A percentile compares a stretch with the other conserved stretches of the same genome.
phyloP scores from a whole-genome alignment of 2,797 vertebrate genomes.

The Fistularia tabacaria region DNA sequence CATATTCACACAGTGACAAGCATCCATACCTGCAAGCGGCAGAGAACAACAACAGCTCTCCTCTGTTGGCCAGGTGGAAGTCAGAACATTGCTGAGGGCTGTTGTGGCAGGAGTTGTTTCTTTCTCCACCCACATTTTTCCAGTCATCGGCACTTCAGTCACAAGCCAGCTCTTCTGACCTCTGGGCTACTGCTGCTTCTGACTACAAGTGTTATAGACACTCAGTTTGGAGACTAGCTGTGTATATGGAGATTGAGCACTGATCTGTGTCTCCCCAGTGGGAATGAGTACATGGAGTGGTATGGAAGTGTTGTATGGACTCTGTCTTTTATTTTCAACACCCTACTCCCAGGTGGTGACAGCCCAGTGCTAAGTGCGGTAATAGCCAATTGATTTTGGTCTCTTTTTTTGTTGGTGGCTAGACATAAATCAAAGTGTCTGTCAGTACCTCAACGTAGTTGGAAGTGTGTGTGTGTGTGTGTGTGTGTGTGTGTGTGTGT shows the following conservation, averaged over 20 bases:
- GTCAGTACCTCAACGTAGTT: constrained; percentile 76
- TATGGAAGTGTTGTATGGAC: constrained; percentile 68
- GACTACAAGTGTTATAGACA: constrained; percentile 44
- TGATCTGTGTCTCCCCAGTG: constrained; percentile 61
- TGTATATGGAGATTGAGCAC: constrained; percentile 66
- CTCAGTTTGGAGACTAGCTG: constrained; percentile 40
- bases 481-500: constrained; percentile 21
- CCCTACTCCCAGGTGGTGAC: constrained; percentile 88
- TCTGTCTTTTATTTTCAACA: constrained; percentile 90
- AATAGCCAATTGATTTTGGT: constrained; percentile 98
- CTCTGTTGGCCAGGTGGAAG: constrained; percentile 22
- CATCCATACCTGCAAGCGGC: constrained; percentile 5
- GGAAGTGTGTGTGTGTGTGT: constrained; percentile 21
- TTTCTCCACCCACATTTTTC: constrained; percentile 42
- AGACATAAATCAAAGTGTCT: constrained; percentile 94
- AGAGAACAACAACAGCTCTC: background rate
- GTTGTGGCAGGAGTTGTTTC: constrained; percentile 13
- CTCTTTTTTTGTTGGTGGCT: constrained; percentile 88
- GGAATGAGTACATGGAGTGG: constrained; percentile 57
- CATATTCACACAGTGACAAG: constrained; percentile 5
- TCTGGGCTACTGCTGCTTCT: constrained; percentile 29
- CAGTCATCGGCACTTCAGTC: constrained; percentile 46
- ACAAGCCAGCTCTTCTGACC: constrained; percentile 49
- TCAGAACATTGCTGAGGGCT: constrained; percentile 12
- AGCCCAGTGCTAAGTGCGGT: constrained; percentile 91